Percentiles rank a stretch among this genome's conserved stretches.
phyloP scores from a whole-genome alignment of 1,140 invertebrate species.

The Drosophila trapezifrons region DNA sequence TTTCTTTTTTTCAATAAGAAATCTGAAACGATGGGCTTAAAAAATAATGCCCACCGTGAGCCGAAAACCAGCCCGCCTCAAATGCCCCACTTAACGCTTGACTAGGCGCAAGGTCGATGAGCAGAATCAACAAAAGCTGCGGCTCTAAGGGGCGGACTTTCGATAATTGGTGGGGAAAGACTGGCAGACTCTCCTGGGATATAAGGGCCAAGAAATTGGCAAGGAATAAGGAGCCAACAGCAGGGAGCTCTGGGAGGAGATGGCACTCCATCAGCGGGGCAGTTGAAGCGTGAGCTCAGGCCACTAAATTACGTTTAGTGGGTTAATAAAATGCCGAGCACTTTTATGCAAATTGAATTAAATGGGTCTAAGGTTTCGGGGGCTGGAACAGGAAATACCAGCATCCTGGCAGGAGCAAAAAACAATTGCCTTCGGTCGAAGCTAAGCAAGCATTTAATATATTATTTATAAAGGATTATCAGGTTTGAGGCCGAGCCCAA shows the following conservation, averaged over 20 bases:
- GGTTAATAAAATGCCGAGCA: slow-evolving; percentile 76
- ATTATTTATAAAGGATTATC: slow-evolving; percentile 79
- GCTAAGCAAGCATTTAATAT: slow-evolving; percentile 59
- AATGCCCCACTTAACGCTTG: slow-evolving; percentile 72
- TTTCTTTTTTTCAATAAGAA: slow-evolving; percentile 20
- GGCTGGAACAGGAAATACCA: slow-evolving; percentile 1
- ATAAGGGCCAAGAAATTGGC: slow-evolving; percentile 33
- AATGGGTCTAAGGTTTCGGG: slow-evolving; percentile 42
- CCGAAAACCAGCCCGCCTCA: slow-evolving; percentile 42
- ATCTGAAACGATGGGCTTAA: slow-evolving; percentile 48
- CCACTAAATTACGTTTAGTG: slow-evolving; percentile 76
- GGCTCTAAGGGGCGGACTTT: slow-evolving; percentile 43
- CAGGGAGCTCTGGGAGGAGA: not conserved
- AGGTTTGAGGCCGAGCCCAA: slow-evolving; percentile 15
- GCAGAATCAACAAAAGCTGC: slow-evolving; percentile 68
- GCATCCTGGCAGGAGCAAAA: slow-evolving; percentile 32
- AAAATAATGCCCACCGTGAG: slow-evolving; percentile 14
- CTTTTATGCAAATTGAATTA: slow-evolving; percentile 79
- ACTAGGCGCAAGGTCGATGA: slow-evolving; percentile 72
- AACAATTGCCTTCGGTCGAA: slow-evolving; percentile 7
- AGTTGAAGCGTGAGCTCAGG: slow-evolving; percentile 55
- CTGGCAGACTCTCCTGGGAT: slow-evolving; percentile 58
- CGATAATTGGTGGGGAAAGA: slow-evolving; percentile 63
- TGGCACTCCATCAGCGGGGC: slow-evolving; percentile 64
- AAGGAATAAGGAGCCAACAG: not conserved